Evolutionary conservation across 1,140 invertebrate species (phyloP).

Genomic region (Lepidurus arcticus): DNA sequence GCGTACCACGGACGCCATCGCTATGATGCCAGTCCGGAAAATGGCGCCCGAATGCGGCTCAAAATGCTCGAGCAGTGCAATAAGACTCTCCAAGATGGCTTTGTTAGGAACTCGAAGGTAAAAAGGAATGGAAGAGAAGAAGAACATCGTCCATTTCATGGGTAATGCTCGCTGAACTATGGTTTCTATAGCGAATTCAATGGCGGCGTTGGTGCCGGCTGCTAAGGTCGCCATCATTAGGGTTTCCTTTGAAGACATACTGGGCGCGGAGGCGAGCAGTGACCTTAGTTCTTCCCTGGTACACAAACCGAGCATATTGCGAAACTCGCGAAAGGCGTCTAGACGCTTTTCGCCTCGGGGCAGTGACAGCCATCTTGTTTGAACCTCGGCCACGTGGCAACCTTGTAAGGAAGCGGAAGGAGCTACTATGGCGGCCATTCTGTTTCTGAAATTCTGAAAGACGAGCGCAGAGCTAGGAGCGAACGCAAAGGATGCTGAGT

Average conservation of each 20-base stretch:
- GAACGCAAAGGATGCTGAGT: neutral
- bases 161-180: conserved; percentile 7
- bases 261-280: neutral
- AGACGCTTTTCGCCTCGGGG: neutral
- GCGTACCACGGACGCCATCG: neutral
- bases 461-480: neutral
- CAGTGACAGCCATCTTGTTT: neutral
- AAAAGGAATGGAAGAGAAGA: neutral
- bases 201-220: neutral
- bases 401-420: neutral
- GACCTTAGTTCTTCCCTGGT: neutral
- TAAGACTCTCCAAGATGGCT: neutral
- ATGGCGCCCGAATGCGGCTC: neutral
- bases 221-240: neutral
- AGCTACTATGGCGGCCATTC: neutral
- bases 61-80: neutral
- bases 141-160: neutral
- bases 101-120: neutral
- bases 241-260: neutral
- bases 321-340: neutral
- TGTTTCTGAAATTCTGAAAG: neutral
- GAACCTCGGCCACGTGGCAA: neutral
- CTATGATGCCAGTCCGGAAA: neutral
- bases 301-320: neutral
- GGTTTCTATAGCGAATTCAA: neutral